These are phyloP conservation scores for Odontamblyopus lacepedii DNA, from an alignment of 2,797 vertebrate genomes.

Conservation along the genomic window DNA sequence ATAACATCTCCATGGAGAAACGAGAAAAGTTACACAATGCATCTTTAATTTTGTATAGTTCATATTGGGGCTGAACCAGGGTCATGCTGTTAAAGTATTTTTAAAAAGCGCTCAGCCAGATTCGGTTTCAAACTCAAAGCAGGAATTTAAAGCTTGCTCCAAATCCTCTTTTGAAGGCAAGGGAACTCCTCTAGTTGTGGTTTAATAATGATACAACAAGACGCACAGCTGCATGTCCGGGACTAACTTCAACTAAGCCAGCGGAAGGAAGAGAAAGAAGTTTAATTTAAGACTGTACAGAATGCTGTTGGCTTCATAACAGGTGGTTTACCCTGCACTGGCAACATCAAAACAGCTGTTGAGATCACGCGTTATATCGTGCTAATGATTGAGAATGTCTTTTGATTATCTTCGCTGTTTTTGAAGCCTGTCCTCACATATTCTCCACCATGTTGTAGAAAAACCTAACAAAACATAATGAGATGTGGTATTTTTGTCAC, in stretches of 20 bases:
- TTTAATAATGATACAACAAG: constrained; percentile 52
- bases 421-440: constrained; percentile 32
- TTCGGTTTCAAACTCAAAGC: constrained; percentile 60
- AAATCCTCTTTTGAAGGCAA: constrained; percentile 46
- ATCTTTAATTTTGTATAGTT: constrained; percentile 28
- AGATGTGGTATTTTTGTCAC: constrained; percentile 43
- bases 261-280: constrained; percentile 23
- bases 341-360: constrained; percentile 44
- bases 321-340: constrained; percentile 46
- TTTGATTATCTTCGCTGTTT: constrained; percentile 46
- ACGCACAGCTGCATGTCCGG: constrained; percentile 53
- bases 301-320: constrained; percentile 31
- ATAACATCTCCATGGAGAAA: too few species aligned
- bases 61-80: constrained; percentile 59
- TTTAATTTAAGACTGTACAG: constrained; percentile 30
- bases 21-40: too few species aligned
- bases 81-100: constrained; percentile 68
- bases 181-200: constrained; percentile 44
- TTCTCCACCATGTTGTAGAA: constrained; percentile 38
- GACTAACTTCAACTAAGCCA: constrained; percentile 29
- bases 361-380: constrained; percentile 36
- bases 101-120: constrained; percentile 54
- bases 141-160: constrained; percentile 39
- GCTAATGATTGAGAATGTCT: constrained; percentile 59
- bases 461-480: constrained; percentile 69